Base-by-base conservation (phyloP, 2,888 invertebrate species). In the Smittia sp. region DNA sequence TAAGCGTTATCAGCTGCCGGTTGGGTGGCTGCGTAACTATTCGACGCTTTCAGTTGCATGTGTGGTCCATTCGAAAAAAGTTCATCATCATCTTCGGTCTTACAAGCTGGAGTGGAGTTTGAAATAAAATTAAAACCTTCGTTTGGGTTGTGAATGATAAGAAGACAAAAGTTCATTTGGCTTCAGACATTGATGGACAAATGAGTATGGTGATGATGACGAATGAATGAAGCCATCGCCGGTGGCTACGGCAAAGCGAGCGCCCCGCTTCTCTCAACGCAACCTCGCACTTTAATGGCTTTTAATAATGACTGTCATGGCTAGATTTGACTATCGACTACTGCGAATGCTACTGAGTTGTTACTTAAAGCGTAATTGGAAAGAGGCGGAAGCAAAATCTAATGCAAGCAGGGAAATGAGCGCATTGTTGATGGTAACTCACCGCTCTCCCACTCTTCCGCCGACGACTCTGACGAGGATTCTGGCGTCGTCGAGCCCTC, bases 401-500 rank as follows among this genome's bases (percentile, higher is more conserved):
- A 63, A 27, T 27, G 63, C 63, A 27, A 63, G 22, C n/a, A 9
- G 25, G 24, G 25, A 41, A 41, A 41, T 7, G 32, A 41, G 18
- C 15, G 67, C 32, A 39, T n/a, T 46, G 11, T 68, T 13, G 18
- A 20, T 22, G 20, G 13, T 18, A 46, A 82, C 82, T 82, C 80
- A 82, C 82, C 82, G 78, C 82, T 82, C 81, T 82, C 82, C 82
- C 82, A 82, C 78, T 81, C 82, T 75, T 80, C 81, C 75, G 79
- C 76, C n/a, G 78, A 77, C 67, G 78, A 78, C 7, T 72, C 72
- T 20, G 72, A 72, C 11, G 72, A 72, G 25, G 72, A 72, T n/a
- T 72, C 72, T 11, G 72, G 72, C 58, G 54, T 72, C 6, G 38
- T 38, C 1, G 72, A 72, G 32, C 72, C 72, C 15, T 72, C 72